Percentiles rank a stretch among this genome's conserved stretches.
Evolutionary conservation across 2,113 vertebrate genomes (phyloP).

Genomic region (Galemys pyrenaicus): DNA sequence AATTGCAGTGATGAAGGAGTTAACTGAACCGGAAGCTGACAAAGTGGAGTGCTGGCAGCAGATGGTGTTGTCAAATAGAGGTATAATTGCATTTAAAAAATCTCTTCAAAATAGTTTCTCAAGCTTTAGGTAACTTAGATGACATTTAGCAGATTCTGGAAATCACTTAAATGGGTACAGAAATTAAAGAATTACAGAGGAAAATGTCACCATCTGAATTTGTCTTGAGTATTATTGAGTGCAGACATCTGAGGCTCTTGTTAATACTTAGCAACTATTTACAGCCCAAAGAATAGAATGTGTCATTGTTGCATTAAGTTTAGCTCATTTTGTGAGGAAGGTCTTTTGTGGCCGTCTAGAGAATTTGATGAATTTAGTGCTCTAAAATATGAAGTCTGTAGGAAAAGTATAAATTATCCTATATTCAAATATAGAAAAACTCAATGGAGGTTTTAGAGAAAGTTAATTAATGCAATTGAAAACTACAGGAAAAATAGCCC

Average conservation of each 20-base stretch:
- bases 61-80: conserved; percentile 77
- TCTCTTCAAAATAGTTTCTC: conserved; percentile 69
- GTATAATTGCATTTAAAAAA: conserved; percentile 42
- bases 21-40: conserved; percentile 29
- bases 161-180: conserved; percentile 73
- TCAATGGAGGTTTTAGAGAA: conserved; percentile 66
- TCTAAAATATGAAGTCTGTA: conserved; percentile 60
- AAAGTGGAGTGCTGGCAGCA: background rate
- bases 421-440: conserved; percentile 14
- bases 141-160: conserved; percentile 77
- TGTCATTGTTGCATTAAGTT: conserved; percentile 65
- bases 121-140: conserved; percentile 59
- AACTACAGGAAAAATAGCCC: conserved; percentile 27
- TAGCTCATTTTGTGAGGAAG: conserved; percentile 42
- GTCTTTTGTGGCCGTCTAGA: conserved; percentile 9
- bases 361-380: conserved; percentile 50
- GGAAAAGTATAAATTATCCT: conserved; percentile 62
- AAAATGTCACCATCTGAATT: conserved; percentile 83
- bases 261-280: conserved; percentile 72
- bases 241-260: conserved; percentile 52
- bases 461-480: conserved; percentile 67
- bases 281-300: background rate
- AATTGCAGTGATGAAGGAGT: conserved; percentile 25
- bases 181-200: conserved; percentile 77
- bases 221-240: conserved; percentile 66